Conservation (phyloP, 2,888 invertebrate genomes). For the Myathropa florea region DNA sequence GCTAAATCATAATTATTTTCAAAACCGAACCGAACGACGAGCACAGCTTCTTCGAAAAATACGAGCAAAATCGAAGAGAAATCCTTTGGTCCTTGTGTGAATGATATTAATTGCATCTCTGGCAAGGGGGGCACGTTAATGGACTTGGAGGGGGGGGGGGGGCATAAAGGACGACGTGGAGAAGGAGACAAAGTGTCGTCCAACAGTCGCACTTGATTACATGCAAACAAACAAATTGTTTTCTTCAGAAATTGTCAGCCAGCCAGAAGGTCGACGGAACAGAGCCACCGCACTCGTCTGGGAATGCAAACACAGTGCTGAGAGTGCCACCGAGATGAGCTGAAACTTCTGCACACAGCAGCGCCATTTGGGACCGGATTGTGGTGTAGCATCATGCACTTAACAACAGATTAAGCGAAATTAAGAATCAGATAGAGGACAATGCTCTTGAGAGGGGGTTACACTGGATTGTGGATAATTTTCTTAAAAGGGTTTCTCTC, state of each 20-base stretch:
- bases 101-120: slow-evolving; percentile 59
- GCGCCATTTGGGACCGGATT: slow-evolving; percentile 54
- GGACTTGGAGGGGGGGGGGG: too few species aligned
- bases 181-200: slow-evolving; percentile 54
- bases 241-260: slow-evolving; percentile 48
- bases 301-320: slow-evolving; percentile 42
- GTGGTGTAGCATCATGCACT: slow-evolving; percentile 60
- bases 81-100: slow-evolving; percentile 5
- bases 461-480: slow-evolving; percentile 11
- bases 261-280: background rate
- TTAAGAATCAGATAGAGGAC: slow-evolving; percentile 47
- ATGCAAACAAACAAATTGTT: slow-evolving; percentile 66
- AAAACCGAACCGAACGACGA: background rate
- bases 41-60: background rate
- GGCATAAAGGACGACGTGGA: too few species aligned
- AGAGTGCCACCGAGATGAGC: background rate
- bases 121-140: slow-evolving; percentile 43
- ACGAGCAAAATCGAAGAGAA: background rate
- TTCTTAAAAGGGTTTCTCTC: background rate
- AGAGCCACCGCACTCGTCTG: slow-evolving; percentile 36
- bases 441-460: slow-evolving; percentile 21
- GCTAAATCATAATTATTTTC: slow-evolving; percentile 55
- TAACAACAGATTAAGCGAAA: slow-evolving; percentile 66
- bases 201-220: slow-evolving; percentile 65
- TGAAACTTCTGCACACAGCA: slow-evolving; percentile 11